Evolutionary conservation across 53 echinoderm and acorn worm genomes (phyloP).

Genomic region (Crossaster papposus): DNA sequence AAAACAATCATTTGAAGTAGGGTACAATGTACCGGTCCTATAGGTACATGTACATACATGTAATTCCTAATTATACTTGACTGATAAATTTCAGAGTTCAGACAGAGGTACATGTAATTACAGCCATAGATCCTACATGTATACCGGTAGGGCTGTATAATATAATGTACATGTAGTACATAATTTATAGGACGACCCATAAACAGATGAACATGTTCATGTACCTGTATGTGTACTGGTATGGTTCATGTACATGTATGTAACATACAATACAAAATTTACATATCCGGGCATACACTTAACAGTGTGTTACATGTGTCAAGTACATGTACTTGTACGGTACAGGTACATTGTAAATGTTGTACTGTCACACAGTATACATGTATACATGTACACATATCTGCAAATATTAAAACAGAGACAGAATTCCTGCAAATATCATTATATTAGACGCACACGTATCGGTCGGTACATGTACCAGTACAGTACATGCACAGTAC

Average conservation of each 20-base stretch:
- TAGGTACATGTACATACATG: not conserved
- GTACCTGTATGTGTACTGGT: not conserved
- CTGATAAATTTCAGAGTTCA: too few species aligned
- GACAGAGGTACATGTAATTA: slow-evolving; percentile 1
- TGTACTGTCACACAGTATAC: not conserved
- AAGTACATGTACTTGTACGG: not conserved
- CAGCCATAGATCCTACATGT: not conserved
- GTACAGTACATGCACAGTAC: not conserved
- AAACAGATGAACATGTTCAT: not conserved
- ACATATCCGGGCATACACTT: not conserved
- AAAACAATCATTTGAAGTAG: too few species aligned
- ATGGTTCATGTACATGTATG: not conserved
- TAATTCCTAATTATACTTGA: too few species aligned
- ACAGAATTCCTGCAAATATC: not conserved
- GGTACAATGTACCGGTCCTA: not conserved
- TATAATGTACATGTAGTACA: too few species aligned
- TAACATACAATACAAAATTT: too few species aligned
- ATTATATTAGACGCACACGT: too few species aligned
- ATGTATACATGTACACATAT: not conserved
- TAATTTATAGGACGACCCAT: not conserved
- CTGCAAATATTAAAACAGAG: too few species aligned
- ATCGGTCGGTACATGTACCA: not conserved
- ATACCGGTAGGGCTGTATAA: not conserved
- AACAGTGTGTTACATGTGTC: not conserved
- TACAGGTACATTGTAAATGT: not conserved